Base-by-base conservation (phyloP, 2,888 invertebrate species). In the Ariolimax columbianus region DNA sequence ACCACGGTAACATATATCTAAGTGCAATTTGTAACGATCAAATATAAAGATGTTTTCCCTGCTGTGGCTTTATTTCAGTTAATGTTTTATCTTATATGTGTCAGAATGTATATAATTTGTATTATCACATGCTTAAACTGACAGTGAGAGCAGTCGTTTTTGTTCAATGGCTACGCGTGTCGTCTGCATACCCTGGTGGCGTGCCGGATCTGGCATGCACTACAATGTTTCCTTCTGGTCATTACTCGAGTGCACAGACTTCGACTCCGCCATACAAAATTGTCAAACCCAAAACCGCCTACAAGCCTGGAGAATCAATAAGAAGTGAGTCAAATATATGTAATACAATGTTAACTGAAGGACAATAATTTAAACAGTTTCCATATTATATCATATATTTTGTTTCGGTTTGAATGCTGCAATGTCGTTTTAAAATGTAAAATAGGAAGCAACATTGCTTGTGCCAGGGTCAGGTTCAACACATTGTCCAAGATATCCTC, bases 171-270 rank as follows among this genome's bases (percentile, higher is more conserved):
- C 23, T 77, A 33, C 77, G 55, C 3, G 30, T 77, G 26, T 17
- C 55, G 7, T 55, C 36, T 40, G 82, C 86, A 7, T 88, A 88
- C 55, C 85, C 87, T 0, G 87, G 86, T 36, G 87, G 87, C 14
- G 87, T 82, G 1, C 87, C 87, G 2, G 83, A 86, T 59, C 55
- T 85, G 82, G 85, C 86, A 19, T 88, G 87, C 70, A 30, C 38
- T 23, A 78, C 86, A 30, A 88, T 88, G 88, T 85, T 84, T 55
- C 88, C 88, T 30, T 84, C 88, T 7, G 88, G 88, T 36, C 88
- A 88, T 55, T 59, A 75, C 19, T 72, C 83, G 19, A 40, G 19
- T 38, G 83, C 86, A 11, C 86, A 86, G 59, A 47, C 55, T n/a
- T 75, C 88, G 43, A 36, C 59, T 23, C 83, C 88, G 0, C 88